Base-by-base conservation (phyloP, 2,888 invertebrate species). In the Tethea ocularis region DNA sequence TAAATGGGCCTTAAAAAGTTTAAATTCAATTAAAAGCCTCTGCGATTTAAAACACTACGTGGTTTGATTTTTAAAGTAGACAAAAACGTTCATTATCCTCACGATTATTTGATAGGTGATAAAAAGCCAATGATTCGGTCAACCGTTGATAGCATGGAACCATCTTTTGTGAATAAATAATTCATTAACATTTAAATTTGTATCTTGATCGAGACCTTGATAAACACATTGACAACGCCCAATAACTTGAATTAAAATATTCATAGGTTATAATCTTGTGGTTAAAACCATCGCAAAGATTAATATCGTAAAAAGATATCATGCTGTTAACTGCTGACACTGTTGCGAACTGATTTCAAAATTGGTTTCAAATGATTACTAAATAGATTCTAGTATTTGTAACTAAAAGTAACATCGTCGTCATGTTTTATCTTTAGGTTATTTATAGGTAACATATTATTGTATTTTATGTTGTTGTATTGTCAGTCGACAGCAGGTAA, bases 221-320 rank as follows among this genome's bases (percentile, higher is more conserved):
- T 36, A 60, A 58, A 60, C 61, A 64, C 62, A 64, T 59, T 41
- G 41, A 59, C 58, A 57, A 59, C 57, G 38, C 57, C 57, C 61
- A 68, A 66, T 61, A 20, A 46, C n/a, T 46, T 46, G 17, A 46
- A 20, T 10, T 7, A 46, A 10, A 20, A 46, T 46, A 8, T 33
- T 33, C 33, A 33, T 33, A 20, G 20, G 13, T 41, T 41, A n/a
- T 41, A 41, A 46, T 20, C 20, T 46, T 46, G n/a, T 46, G 10
- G 20, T 46, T 17, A 38, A 33, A 38, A 38, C 5, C n/a, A 38
- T n/a, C 38, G 38, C 38, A 38, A 7, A n/a, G n/a, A n/a, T n/a
- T n/a, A n/a, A n/a, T n/a, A n/a, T n/a, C n/a, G n/a, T 13, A 33
- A 33, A 33, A 13, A 7, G 29, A 10, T 26, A 26, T 26, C 26